A percentile compares a stretch with the other conserved stretches of the same genome.
Evolutionary conservation across 2,797 vertebrate genomes (phyloP).

Genomic region (Esox lucius): DNA sequence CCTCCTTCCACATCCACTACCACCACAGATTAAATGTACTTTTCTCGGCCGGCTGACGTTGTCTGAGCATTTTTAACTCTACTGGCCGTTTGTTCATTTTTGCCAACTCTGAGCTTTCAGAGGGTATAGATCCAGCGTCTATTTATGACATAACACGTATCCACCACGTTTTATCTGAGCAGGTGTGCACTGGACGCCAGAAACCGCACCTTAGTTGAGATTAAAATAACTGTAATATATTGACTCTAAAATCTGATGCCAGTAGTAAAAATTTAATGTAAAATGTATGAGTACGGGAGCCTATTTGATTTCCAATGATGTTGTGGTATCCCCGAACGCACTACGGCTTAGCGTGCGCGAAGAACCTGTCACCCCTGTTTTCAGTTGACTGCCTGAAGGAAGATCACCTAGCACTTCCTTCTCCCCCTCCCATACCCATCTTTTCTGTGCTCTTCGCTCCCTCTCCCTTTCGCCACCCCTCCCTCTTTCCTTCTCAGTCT

Average conservation of each 20-base stretch:
- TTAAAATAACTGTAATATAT: neutral
- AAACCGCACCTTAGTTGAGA: neutral
- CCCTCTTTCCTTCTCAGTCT: neutral
- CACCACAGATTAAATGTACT: neutral
- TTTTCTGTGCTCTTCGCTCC: neutral
- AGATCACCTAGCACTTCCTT: neutral
- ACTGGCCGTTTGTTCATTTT: neutral
- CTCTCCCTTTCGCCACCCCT: neutral
- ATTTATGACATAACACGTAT: neutral
- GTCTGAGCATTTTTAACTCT: neutral
- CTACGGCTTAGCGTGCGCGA: neutral
- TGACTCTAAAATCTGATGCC: neutral
- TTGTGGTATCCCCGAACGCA: neutral
- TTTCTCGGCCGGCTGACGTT: slow-evolving; percentile 24
- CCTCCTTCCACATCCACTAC: too few relatives aligned
- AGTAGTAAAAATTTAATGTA: neutral
- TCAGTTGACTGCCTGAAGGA: neutral
- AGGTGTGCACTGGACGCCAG: neutral
- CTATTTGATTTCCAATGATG: neutral
- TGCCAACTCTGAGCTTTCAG: neutral
- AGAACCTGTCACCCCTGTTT: neutral
- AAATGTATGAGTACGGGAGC: neutral
- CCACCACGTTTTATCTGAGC: neutral
- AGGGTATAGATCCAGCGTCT: neutral
- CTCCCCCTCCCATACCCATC: neutral